Percentiles rank a stretch among this genome's conserved stretches.
These are phyloP conservation scores for Lamproptera curius DNA, from an alignment of 2,888 invertebrate species.

Conservation along the genomic window DNA sequence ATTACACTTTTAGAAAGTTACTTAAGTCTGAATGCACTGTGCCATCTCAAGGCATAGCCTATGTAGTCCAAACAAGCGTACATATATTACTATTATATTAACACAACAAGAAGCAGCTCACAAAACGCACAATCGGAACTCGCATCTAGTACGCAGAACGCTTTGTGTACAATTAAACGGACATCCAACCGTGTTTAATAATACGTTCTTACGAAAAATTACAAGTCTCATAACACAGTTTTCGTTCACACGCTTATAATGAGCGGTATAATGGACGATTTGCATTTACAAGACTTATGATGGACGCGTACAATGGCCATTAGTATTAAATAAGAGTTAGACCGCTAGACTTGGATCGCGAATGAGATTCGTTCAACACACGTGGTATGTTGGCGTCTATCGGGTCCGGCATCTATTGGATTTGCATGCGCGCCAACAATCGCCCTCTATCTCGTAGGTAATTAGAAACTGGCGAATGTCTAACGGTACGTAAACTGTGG, in stretches of 20 bases:
- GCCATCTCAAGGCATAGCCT: too few relatives aligned
- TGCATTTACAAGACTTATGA: constrained; percentile 21
- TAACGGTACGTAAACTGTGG: constrained; percentile 63
- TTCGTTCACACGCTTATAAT: constrained; percentile 30
- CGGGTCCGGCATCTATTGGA: constrained; percentile 50
- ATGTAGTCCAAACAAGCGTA: too few relatives aligned
- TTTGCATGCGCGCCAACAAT: constrained; percentile 69
- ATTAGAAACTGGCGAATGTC: constrained; percentile 62
- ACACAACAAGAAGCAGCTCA: constrained; percentile 22
- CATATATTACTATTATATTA: constrained; percentile 16
- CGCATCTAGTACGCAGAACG: constrained; percentile 20
- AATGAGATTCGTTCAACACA: constrained; percentile 24
- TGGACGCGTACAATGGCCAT: constrained; percentile 20
- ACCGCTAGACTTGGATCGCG: constrained; percentile 26
- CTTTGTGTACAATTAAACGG: constrained; percentile 19
- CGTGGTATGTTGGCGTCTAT: constrained; percentile 41
- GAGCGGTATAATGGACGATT: constrained; percentile 17
- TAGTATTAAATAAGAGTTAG: constrained; percentile 24
- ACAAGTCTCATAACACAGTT: constrained; percentile 20
- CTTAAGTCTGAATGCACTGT: too few relatives aligned
- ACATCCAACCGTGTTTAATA: constrained; percentile 23
- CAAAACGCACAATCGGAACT: constrained; percentile 25
- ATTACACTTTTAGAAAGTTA: too few relatives aligned
- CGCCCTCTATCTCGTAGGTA: constrained; percentile 61
- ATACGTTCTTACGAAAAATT: constrained; percentile 24